Evolutionary conservation across 2,888 invertebrate genomes (phyloP).

Genomic region (Cheilosia vernalis): DNA sequence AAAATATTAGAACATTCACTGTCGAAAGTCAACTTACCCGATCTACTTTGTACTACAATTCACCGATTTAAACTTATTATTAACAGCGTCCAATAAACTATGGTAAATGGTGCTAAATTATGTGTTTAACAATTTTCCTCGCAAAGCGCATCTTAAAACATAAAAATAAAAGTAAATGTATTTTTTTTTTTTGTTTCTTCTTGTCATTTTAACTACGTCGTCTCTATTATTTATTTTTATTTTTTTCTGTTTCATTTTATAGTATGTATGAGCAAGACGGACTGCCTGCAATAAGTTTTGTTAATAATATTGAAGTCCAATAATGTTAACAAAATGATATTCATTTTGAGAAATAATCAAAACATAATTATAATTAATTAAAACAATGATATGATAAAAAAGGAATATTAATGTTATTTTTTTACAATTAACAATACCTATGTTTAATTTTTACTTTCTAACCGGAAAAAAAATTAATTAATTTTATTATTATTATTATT

Average conservation of each 20-base stretch:
- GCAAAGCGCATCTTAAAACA: constrained; percentile 33
- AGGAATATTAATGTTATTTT: constrained; percentile 69
- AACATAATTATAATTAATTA: constrained; percentile 66
- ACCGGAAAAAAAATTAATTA: constrained; percentile 64
- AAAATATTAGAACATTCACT: neutral
- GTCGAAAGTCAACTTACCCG: neutral
- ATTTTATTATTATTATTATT: constrained; percentile 67
- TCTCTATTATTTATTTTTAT: constrained; percentile 33
- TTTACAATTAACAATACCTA: constrained; percentile 68
- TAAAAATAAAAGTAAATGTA: constrained; percentile 20
- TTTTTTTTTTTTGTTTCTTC: constrained; percentile 20
- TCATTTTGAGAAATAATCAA: constrained; percentile 79
- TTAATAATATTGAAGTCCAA: constrained; percentile 81
- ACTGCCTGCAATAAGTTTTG: constrained; percentile 83
- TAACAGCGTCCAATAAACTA: neutral
- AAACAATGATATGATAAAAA: constrained; percentile 49
- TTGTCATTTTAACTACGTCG: neutral
- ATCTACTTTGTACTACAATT: neutral
- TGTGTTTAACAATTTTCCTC: constrained; percentile 19
- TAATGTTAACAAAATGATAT: constrained; percentile 81
- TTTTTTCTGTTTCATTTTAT: constrained; percentile 63
- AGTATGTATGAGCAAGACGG: constrained; percentile 75
- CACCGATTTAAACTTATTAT: neutral
- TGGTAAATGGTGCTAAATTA: constrained; percentile 18
- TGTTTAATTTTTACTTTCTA: constrained; percentile 65